Evolutionary conservation across 2,797 vertebrate genomes (phyloP), one percentile per base, ranked within the genome.

Genomic region (Aythya fuligula): DNA sequence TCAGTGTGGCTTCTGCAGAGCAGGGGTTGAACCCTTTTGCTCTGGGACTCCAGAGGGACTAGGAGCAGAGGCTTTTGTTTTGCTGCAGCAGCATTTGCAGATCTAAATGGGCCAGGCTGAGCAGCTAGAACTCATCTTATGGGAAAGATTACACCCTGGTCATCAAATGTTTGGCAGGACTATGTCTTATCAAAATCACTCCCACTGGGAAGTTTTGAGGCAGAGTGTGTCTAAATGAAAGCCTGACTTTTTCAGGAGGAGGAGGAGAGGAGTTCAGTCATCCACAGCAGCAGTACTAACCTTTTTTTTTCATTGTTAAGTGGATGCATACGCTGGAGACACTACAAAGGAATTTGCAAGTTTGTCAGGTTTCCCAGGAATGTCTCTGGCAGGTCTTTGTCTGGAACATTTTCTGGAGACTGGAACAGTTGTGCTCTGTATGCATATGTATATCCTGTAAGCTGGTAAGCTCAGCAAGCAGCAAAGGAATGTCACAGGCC

Each of bases 311-410:
- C 38, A 45, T 94, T 93, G 90, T 96, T 96, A 97, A 94, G 92
- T 95, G 76, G 66, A 94, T 94, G 75, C 92, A 94, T 94, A 92
- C 60, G 25, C 94, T 97, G 95, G 95, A 97, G 93, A 88, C 70
- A 65, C 83, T 96, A 88, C 94, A 95, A 92, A 97, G 88, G 73
- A 91, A 95, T 93, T 80, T 96, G 77, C 73, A 75, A 93, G 72
- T 97, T 97, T 98, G 86, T 98, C 96, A 97, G 96, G 93, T 96
- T 97, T 98, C 95, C 96, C 95, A 97, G 90, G 95, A 97, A 95
- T 97, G 95, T 96, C 95, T 97, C 95, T 97, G 97, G 95, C 92
- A 97, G 93, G 89, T 97, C 94, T 96, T 97, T 95, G 96, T 94
- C 95, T 97, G 96, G 96, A 97, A 96, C 80, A 6, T 94, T 94